Evolutionary conservation across 2,888 invertebrate species (phyloP), one percentile per base, ranked within the genome.

Genomic region (Eupithecia centaureata): DNA sequence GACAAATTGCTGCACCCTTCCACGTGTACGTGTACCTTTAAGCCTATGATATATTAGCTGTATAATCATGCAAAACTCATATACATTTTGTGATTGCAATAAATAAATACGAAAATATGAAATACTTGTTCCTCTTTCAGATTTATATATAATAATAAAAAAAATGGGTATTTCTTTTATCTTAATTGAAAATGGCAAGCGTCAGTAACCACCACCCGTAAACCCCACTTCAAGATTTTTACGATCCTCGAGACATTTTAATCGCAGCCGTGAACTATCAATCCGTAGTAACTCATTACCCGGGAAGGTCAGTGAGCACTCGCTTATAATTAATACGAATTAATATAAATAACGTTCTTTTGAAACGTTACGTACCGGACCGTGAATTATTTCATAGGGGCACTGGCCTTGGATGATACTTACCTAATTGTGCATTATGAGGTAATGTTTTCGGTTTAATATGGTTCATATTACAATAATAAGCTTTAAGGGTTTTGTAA

Each of bases 181-280:
- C 1, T 10, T 22, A 25, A 22, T 8, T 22, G 7, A n/a, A 32
- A 30, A 32, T 15, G 57, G n/a, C 57, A 1, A 2, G 5, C 12
- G 8, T 30, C 57, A n/a, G 18, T n/a, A 10, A 30, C 30, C 22
- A 32, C 32, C 4, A 32, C 12, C 57, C 32, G 32, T 57, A 33
- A 5, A 57, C 10, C 18, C 22, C 2, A n/a, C 54, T 56, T n/a
- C 2, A 28, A 57, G 30, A 57, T 32, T 57, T 87, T 88, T 86
- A 89, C 81, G 82, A 83, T 83, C 74, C 76, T 76, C 81, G 80
- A 90, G 89, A 90, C 88, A 86, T 86, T 90, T 89, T 91, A 91
- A 90, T 89, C 88, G 89, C 84, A 89, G 86, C 90, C 91, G 92
- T 93, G 92, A 93, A 93, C 92, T 93, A 92, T 92, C 92, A 88